Percentiles rank a stretch among this genome's conserved stretches.
phyloP scores from a whole-genome alignment of 2,113 vertebrate species.

The Petaurus breviceps region DNA sequence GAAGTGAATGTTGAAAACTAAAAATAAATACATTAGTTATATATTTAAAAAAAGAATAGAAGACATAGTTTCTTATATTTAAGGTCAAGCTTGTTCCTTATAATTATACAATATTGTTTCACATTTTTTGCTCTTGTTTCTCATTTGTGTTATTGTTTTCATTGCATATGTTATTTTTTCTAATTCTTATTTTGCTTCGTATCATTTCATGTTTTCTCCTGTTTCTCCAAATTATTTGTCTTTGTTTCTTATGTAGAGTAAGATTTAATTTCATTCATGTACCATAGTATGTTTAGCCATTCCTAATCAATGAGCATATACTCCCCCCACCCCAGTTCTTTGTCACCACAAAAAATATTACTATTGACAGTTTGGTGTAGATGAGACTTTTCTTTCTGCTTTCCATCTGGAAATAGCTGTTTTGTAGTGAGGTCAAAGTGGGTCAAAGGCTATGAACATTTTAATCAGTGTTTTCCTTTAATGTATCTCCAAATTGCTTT shows the following conservation, averaged over 20 bases:
- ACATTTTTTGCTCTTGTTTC: neutral
- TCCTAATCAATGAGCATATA: neutral
- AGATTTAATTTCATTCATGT: neutral
- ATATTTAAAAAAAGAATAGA: neutral
- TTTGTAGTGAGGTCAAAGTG: neutral
- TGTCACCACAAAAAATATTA: neutral
- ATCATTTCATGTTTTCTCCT: neutral
- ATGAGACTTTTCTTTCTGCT: neutral
- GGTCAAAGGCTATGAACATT: neutral
- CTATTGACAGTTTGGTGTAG: neutral
- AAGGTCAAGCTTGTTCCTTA: neutral
- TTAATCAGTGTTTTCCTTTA: neutral
- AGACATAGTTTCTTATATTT: neutral
- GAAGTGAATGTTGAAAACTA: too few relatives aligned
- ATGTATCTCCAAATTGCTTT: neutral
- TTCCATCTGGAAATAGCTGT: neutral
- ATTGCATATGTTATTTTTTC: neutral
- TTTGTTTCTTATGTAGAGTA: neutral
- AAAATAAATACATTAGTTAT: too few relatives aligned
- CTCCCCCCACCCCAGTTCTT: neutral
- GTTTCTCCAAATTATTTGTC: neutral
- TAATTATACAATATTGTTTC: neutral
- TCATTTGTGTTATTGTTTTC: neutral
- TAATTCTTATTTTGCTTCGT: neutral
- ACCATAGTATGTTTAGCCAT: neutral